Conservation (phyloP, 2,113 vertebrate species). For the Myotis yumanensis region DNA sequence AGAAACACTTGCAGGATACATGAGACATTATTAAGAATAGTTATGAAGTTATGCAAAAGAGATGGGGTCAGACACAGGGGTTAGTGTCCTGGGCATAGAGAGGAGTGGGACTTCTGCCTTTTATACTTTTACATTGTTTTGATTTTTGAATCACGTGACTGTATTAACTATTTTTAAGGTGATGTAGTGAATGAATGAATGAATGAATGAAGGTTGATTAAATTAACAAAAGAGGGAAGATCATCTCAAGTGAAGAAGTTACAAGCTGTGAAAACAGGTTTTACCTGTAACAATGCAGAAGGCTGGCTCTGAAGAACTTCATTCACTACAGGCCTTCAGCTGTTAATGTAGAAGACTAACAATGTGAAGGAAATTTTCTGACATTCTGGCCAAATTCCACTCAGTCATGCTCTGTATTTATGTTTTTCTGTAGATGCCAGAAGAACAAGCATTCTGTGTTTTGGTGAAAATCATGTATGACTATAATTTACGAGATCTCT, state of each 20-base stretch:
- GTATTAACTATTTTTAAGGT: neutral
- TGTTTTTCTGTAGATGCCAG: conserved; percentile 93
- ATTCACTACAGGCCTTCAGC: neutral
- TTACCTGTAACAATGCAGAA: neutral
- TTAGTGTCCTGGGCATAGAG: neutral
- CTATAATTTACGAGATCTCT: conserved; percentile 94
- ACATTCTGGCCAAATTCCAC: neutral
- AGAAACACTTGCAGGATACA: neutral
- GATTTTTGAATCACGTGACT: neutral
- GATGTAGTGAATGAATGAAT: neutral
- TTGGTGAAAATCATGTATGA: conserved; percentile 98
- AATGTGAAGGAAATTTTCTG: neutral
- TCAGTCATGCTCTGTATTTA: neutral
- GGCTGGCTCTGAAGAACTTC: neutral
- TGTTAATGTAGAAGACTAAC: neutral
- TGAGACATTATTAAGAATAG: neutral
- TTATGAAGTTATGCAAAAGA: neutral
- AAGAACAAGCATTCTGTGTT: conserved; percentile 98
- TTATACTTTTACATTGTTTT: neutral
- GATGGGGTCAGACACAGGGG: neutral
- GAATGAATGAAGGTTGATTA: neutral
- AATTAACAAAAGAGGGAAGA: neutral
- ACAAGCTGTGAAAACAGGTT: neutral
- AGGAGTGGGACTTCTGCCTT: neutral
- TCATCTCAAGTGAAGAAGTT: neutral